Evolutionary conservation across 35 echinoderm and acorn worm genomes (phyloP).

Genomic region (Eucidaris tribuloides): DNA sequence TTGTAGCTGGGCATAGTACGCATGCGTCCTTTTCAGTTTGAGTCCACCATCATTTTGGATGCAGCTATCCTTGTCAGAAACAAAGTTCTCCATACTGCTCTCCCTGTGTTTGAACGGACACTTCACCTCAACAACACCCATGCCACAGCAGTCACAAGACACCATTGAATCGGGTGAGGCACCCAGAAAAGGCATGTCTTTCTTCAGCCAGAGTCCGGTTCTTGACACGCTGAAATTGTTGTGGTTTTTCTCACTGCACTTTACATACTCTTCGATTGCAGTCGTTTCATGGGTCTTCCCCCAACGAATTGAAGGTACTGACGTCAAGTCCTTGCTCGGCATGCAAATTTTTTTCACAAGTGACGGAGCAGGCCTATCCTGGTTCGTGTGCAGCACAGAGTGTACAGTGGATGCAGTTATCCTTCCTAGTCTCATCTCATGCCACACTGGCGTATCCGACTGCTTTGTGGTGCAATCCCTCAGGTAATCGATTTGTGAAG

Average conservation of each 20-base stretch:
- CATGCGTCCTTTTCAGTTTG: slow-evolving; percentile 1
- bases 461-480: no score
- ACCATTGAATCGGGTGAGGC: not conserved
- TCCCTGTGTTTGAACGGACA: slow-evolving; percentile 4
- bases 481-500: no score
- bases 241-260: not conserved
- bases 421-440: no score
- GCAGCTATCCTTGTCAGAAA: not conserved
- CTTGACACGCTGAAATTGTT: not conserved
- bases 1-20: slow-evolving; percentile 31
- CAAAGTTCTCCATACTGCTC: not conserved
- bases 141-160: not conserved
- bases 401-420: not conserved
- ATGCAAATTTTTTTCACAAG: not conserved
- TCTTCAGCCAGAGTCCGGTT: not conserved
- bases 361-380: not conserved
- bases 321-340: not conserved
- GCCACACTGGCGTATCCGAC: no score
- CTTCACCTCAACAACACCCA: no score
- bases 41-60: not conserved
- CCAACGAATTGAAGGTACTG: not conserved
- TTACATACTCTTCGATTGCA: not conserved
- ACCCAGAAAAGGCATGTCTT: not conserved
- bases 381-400: not conserved
- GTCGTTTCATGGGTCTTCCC: not conserved